A percentile compares a stretch with the other conserved stretches of the same genome.
Conservation (phyloP, 2,113 vertebrate species). For the Tragelaphus buxtoni region DNA sequence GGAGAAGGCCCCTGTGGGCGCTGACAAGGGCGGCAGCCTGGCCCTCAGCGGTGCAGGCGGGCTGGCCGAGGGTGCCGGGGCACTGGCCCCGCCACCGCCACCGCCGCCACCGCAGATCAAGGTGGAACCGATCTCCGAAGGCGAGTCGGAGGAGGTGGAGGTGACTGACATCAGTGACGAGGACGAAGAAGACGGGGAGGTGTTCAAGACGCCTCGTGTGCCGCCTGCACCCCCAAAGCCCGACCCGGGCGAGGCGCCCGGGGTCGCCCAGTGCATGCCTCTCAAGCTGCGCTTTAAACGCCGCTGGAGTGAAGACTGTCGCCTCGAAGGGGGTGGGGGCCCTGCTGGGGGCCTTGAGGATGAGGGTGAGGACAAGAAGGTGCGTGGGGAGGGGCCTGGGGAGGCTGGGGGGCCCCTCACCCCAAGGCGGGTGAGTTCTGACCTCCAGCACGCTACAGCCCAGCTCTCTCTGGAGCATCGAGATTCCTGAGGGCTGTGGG, state of each 20-base stretch:
- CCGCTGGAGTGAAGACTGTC: constrained; percentile 93
- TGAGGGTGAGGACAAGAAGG: constrained; percentile 79
- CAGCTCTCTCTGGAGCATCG: constrained; percentile 91
- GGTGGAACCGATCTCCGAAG: constrained; percentile 92
- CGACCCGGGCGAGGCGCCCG: constrained; percentile 16
- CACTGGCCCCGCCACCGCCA: background rate
- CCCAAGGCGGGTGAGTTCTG: constrained; percentile 84
- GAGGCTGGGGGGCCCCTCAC: constrained; percentile 65
- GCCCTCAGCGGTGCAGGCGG: background rate
- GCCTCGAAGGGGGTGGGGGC: constrained; percentile 85
- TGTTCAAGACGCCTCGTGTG: constrained; percentile 90
- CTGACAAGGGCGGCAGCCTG: constrained; percentile 33
- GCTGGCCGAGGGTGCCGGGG: constrained; percentile 54
- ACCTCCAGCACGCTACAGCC: constrained; percentile 91
- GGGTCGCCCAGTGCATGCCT: constrained; percentile 86
- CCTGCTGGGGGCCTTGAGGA: constrained; percentile 86
- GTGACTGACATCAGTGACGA: constrained; percentile 94
- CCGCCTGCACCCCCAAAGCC: constrained; percentile 66
- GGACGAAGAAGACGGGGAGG: constrained; percentile 87
- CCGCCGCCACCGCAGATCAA: constrained; percentile 83
- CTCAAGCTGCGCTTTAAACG: constrained; percentile 93
- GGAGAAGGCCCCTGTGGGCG: constrained; percentile 42
- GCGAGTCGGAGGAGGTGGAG: constrained; percentile 89
- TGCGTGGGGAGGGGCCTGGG: constrained; percentile 65
- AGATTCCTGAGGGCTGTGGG: constrained; percentile 80